These are phyloP conservation scores for Dendrolimus punctatus DNA, from an alignment of 1,140 invertebrate genomes.

Conservation along the genomic window DNA sequence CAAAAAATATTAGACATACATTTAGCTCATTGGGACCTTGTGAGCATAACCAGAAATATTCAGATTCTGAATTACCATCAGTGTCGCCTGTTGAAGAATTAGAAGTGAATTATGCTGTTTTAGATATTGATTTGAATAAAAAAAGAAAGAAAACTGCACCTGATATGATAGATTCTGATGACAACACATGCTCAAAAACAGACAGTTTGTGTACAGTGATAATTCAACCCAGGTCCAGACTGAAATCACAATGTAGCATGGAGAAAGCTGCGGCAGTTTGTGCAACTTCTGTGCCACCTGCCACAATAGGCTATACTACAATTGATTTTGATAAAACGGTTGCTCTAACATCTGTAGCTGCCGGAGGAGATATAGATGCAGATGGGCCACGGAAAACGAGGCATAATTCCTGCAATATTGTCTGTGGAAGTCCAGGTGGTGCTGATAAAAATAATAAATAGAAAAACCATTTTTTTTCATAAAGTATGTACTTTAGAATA, in stretches of 20 bases:
- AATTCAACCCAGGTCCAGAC: constrained; percentile 30
- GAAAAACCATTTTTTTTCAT: constrained; percentile 10
- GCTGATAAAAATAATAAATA: constrained; percentile 34
- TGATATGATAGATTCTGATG: constrained; percentile 47
- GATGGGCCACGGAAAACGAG: constrained; percentile 57
- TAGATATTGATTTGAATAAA: constrained; percentile 78
- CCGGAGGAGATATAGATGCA: constrained; percentile 45
- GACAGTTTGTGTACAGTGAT: constrained; percentile 38
- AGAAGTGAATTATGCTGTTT: constrained; percentile 83
- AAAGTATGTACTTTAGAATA: too few species aligned
- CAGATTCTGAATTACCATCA: constrained; percentile 64
- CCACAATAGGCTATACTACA: constrained; percentile 86
- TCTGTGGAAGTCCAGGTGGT: constrained; percentile 34
- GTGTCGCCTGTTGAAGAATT: constrained; percentile 59
- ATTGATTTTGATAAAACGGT: constrained; percentile 96
- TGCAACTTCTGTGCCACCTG: constrained; percentile 54
- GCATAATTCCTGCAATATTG: constrained; percentile 52
- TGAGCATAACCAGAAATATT: constrained; percentile 54
- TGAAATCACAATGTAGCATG: constrained; percentile 52
- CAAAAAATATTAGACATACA: constrained; percentile 34
- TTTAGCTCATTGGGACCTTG: constrained; percentile 21
- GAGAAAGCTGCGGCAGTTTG: constrained; percentile 29
- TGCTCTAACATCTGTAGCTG: constrained; percentile 79
- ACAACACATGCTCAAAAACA: constrained; percentile 49
- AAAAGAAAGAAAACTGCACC: constrained; percentile 27